These are phyloP conservation scores for Perca fluviatilis DNA, from an alignment of 2,113 vertebrate genomes.

Conservation along the genomic window DNA sequence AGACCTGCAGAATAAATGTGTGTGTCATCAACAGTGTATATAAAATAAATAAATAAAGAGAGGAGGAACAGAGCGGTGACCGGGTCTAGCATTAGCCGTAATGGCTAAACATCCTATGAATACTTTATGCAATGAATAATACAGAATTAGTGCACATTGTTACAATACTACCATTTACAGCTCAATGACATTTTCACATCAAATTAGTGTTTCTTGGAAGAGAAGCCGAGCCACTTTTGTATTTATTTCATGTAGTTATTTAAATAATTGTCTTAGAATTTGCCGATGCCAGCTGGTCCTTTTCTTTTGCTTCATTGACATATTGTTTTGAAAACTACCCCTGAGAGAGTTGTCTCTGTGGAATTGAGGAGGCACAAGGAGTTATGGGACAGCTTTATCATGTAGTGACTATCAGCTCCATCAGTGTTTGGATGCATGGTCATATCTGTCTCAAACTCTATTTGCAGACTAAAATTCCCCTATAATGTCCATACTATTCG, in stretches of 20 bases:
- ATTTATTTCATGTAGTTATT: background rate
- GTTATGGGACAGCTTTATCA: constrained; percentile 22
- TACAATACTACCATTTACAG: background rate
- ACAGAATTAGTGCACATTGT: constrained; percentile 6
- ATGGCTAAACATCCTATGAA: background rate
- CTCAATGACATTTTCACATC: constrained; percentile 15
- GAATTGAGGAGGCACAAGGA: background rate
- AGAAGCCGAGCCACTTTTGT: background rate
- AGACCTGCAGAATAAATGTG: constrained; percentile 26
- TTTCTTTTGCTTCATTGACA: constrained; percentile 13
- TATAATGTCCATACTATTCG: background rate
- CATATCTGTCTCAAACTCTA: background rate
- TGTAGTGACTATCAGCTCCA: background rate
- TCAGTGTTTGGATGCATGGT: constrained; percentile 10
- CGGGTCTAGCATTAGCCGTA: background rate
- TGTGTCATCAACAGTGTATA: constrained; percentile 25
- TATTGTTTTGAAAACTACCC: constrained; percentile 31
- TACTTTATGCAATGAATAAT: constrained; percentile 12
- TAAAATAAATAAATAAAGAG: constrained; percentile 22
- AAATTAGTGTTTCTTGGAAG: background rate
- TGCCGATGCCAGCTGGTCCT: constrained; percentile 29
- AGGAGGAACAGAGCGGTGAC: background rate
- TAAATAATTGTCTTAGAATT: constrained; percentile 26
- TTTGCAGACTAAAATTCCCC: background rate
- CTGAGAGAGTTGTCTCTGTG: constrained; percentile 12